Evolutionary conservation across 2,113 vertebrate genomes (phyloP), one percentile per base, ranked within the genome.

Genomic region (Nibea albiflora): DNA sequence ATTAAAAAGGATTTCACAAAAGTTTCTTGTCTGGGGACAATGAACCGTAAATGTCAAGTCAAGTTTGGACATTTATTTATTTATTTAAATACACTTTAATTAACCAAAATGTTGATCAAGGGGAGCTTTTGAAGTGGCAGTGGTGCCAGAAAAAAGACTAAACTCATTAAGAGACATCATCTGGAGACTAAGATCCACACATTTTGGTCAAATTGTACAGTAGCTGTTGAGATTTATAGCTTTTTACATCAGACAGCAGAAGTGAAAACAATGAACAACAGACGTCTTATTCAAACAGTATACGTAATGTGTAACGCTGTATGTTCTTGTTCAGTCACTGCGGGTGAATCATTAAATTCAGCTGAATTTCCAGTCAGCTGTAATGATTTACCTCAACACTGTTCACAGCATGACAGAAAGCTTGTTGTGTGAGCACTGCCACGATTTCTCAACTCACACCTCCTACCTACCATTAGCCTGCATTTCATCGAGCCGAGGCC

Each of bases 401-500:
- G 11, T 26, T 71, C 16, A 56, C 39, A 22, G 4, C 46, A 61
- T 22, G 64, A 77, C 69, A 73, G 76, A 42, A 39, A 65, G 56
- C 52, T 44, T 42, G 57, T 26, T 68, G 69, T 76, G 53, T 47
- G 49, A 81, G 77, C 50, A 66, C 2, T 35, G 64, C 84, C 64
- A 57, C 56, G 54, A 68, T 85, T 78, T 46, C 60, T 77, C 80
- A 76, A 56, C 74, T 66, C 81, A 73, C 71, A 69, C 72, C 63
- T 68, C 66, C 52, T 49, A 26, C 66, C 52, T 49, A 26, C 67
- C 70, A 44, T 71, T 61, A 71, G 73, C 47, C 81, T 88, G 64
- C 57, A 63, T 80, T 75, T 90, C 68, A 83, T 91, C 88, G 85
- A 81, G 83, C 79, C 15, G 4, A 85, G 76, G 79, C 87, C 84